Evolutionary conservation across 2,797 vertebrate species (phyloP).

Genomic region (Sciurus vulgaris): DNA sequence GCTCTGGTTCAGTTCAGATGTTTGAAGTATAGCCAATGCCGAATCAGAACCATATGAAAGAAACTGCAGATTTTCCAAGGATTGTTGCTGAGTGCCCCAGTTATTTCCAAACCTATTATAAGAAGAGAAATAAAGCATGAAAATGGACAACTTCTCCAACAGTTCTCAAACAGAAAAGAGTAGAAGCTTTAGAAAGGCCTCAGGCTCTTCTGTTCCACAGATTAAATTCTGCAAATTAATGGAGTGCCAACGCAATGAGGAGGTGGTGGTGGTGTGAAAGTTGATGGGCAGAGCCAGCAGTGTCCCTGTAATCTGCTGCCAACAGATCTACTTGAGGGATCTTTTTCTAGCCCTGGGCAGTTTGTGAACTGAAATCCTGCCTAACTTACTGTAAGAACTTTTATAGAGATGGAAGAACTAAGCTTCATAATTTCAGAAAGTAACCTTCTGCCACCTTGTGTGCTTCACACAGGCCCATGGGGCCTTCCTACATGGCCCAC

Average conservation of each 20-base stretch:
- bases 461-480: background rate
- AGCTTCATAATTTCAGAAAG: background rate
- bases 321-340: background rate
- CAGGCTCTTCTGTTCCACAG: background rate
- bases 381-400: background rate
- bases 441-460: background rate
- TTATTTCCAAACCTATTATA: constrained; percentile 75
- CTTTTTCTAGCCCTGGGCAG: background rate
- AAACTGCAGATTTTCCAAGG: constrained; percentile 9
- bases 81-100: background rate
- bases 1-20: background rate
- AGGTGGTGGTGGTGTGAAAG: background rate
- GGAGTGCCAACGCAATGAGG: background rate
- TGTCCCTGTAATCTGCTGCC: background rate
- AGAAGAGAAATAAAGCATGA: constrained; percentile 48
- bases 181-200: constrained; percentile 10
- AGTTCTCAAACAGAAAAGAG: constrained; percentile 22
- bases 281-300: background rate
- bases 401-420: background rate
- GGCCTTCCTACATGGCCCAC: background rate
- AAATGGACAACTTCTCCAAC: constrained; percentile 12
- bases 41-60: background rate
- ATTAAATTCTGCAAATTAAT: constrained; percentile 43
- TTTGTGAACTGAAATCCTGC: constrained; percentile 13
- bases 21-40: constrained; percentile 1